These are phyloP conservation scores for Ctenomys sociabilis DNA, from an alignment of 2,113 vertebrate species.

Conservation along the genomic window DNA sequence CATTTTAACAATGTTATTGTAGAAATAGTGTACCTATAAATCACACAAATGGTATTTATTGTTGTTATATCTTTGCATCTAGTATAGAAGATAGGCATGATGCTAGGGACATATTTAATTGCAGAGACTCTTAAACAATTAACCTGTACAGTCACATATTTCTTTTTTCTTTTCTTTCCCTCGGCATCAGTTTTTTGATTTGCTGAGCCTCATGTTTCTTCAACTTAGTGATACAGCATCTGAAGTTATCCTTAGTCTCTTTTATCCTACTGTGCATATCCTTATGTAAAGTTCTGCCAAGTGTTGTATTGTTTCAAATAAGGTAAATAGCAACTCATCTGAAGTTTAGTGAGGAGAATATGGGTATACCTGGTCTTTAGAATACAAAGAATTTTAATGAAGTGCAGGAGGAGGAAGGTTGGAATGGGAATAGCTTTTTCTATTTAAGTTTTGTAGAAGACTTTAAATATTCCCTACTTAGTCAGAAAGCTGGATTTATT, in stretches of 20 bases:
- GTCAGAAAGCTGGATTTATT: background rate
- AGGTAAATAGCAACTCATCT: background rate
- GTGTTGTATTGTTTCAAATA: slow-evolving; percentile 14
- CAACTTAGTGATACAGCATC: background rate
- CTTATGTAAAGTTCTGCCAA: background rate
- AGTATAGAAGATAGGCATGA: background rate
- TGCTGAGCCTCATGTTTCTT: background rate
- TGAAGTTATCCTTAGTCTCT: background rate
- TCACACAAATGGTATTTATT: background rate
- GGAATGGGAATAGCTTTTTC: background rate
- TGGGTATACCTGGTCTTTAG: background rate
- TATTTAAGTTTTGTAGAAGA: background rate
- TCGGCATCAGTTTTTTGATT: background rate
- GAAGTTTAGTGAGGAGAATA: background rate
- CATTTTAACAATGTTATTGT: slow-evolving; percentile 53
- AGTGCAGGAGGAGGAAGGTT: background rate
- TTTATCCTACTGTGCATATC: background rate
- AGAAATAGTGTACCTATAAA: background rate
- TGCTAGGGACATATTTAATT: background rate
- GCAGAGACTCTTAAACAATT: background rate
- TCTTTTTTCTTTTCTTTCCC: background rate
- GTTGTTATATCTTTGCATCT: background rate
- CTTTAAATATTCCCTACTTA: background rate
- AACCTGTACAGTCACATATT: background rate
- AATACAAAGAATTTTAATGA: slow-evolving; percentile 4